Base-by-base conservation (phyloP, 2,888 invertebrate genomes). In the Acanthosoma haemorrhoidale region DNA sequence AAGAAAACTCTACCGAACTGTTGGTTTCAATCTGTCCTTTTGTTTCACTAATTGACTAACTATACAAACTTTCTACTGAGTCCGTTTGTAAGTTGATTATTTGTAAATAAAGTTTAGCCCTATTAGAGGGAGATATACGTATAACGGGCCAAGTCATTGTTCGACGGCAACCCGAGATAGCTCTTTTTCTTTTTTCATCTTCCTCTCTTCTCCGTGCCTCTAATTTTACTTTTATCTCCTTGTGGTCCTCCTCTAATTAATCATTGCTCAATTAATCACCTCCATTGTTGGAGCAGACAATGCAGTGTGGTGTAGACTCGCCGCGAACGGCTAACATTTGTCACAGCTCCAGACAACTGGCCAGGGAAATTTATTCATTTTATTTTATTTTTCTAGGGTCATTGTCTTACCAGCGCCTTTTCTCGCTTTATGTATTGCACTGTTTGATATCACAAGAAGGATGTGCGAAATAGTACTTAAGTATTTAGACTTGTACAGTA, bases 161-260 rank as follows among this genome's bases (percentile, higher is more conserved):
- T 25, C n/a, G 1, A 5, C 3, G 8, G 16, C 5, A 16, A 5
- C 5, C 9, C 3, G 51, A 51, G 51, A 51, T 51, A 51, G n/a
- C 9, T 51, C 4, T 2, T 25, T 2, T 2, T 13, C 51, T 25
- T 29, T 2, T 6, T 21, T 29, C 13, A 21, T 43, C 2, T 29
- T 25, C 29, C 13, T 51, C 8, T 5, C 29, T 29, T 25, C n/a
- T 11, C 1, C 2, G n/a, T 11, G n/a, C n/a, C n/a, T n/a, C 51
- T 51, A 51, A 51, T 51, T 51, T 51, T 51, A 51, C 51, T 51
- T 51, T 51, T 51, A 51, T 51, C 51, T 51, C 51, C 3, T 51
- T 51, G 25, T 51, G 25, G 25, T 51, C 11, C 51, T n/a, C 25
- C n/a, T 3, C 13, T 61, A 61, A 61, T 61, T 38, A 61, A 61